Conservation (phyloP, 92 coral and sea anemone species). For the Heteractis magnifica region DNA sequence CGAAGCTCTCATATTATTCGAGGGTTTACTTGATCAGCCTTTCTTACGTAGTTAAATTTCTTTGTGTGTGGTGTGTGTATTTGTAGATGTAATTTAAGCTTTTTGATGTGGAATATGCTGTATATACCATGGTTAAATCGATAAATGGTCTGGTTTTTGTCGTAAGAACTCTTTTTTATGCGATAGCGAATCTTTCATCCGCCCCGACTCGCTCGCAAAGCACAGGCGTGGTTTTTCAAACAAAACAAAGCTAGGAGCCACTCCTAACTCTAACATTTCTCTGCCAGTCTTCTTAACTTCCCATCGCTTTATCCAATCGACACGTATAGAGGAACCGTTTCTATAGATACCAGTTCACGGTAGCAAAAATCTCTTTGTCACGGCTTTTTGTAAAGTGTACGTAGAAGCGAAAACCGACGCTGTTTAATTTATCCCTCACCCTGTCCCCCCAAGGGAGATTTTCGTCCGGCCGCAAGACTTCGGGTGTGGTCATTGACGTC, state of each 20-base stretch:
- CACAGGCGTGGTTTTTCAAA: slow-evolving; percentile 30
- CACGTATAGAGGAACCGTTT: slow-evolving; percentile 19
- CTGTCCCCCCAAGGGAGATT: slow-evolving; percentile 41
- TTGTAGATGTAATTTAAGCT: no score
- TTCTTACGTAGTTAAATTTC: no score
- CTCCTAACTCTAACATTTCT: slow-evolving; percentile 24
- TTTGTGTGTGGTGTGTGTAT: no score
- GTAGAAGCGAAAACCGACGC: slow-evolving; percentile 15
- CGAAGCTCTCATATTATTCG: no score
- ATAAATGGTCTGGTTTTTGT: neutral
- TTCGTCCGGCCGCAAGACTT: slow-evolving; percentile 56
- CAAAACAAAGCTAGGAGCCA: slow-evolving; percentile 18
- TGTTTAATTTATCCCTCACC: slow-evolving; percentile 15
- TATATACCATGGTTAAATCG: no score
- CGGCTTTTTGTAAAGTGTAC: slow-evolving; percentile 8
- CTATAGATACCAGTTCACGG: slow-evolving; percentile 25
- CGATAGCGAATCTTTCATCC: neutral
- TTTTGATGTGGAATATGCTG: no score
- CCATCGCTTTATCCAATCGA: slow-evolving; percentile 12
- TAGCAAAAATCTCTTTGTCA: slow-evolving; percentile 28
- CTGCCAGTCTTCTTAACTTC: slow-evolving; percentile 1
- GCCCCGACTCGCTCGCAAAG: slow-evolving; percentile 18
- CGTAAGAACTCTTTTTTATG: neutral
- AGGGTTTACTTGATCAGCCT: no score
- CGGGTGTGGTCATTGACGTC: slow-evolving; percentile 96